phyloP scores from a whole-genome alignment of 1,140 invertebrate species.

The Aphaenogaster rudis region DNA sequence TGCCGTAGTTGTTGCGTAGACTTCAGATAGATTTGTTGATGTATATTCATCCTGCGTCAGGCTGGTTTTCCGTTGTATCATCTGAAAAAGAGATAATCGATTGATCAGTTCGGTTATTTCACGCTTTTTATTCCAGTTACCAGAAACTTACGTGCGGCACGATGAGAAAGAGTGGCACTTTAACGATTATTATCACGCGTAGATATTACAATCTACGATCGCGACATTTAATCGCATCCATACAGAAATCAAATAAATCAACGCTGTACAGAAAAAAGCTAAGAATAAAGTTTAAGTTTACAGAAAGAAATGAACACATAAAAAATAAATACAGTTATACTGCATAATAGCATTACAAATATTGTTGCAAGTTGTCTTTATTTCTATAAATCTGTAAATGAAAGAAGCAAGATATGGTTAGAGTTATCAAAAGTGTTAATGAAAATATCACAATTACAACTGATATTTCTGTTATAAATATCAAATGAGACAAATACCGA shows the following conservation, averaged over 20 bases:
- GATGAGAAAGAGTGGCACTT: background rate
- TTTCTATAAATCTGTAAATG: conserved; percentile 40
- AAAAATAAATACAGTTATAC: background rate
- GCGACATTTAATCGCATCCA: background rate
- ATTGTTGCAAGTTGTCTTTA: background rate
- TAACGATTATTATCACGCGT: background rate
- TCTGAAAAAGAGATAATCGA: conserved; percentile 43
- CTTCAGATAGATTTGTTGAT: background rate
- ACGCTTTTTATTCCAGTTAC: background rate
- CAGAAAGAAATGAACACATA: background rate
- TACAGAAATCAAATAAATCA: background rate
- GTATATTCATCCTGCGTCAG: background rate
- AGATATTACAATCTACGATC: background rate
- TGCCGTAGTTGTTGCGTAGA: background rate
- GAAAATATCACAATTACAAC: background rate
- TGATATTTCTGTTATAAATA: background rate
- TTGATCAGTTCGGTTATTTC: background rate
- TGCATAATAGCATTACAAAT: background rate
- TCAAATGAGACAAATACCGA: background rate
- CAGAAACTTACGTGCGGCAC: background rate
- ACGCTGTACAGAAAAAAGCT: background rate
- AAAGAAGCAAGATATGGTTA: conserved; percentile 12
- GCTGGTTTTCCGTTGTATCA: background rate
- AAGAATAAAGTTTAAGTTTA: background rate
- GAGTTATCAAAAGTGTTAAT: background rate